Percentiles rank a stretch among this genome's conserved stretches.
Evolutionary conservation across 2,888 invertebrate genomes (phyloP).

Genomic region (Lasioglossum marginatum): DNA sequence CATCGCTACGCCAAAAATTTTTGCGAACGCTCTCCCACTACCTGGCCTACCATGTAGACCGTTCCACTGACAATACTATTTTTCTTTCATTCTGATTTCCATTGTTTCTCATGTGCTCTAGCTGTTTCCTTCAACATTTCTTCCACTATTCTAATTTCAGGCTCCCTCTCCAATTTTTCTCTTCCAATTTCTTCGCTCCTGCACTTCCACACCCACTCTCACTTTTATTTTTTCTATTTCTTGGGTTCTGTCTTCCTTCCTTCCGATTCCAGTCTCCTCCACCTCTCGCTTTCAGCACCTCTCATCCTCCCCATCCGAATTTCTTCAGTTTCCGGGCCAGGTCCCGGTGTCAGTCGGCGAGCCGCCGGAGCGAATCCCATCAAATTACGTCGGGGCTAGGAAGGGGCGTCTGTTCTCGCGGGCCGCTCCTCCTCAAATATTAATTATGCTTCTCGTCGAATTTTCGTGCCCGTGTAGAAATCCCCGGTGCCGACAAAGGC

Average conservation of each 20-base stretch:
- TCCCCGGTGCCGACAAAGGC: conserved; percentile 22
- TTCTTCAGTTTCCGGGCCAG: background rate
- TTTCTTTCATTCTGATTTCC: too few relatives aligned
- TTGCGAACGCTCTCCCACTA: background rate
- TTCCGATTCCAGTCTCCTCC: background rate
- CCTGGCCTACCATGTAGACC: too few relatives aligned
- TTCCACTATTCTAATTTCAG: too few relatives aligned
- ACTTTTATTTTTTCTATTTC: too few relatives aligned
- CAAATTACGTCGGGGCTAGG: conserved; percentile 10
- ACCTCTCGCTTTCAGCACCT: background rate
- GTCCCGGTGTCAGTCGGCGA: background rate
- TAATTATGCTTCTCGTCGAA: conserved; percentile 22
- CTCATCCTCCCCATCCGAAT: background rate
- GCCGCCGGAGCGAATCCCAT: background rate
- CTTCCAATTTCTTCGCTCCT: too few relatives aligned
- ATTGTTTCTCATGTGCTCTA: too few relatives aligned
- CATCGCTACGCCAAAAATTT: background rate
- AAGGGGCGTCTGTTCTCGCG: background rate
- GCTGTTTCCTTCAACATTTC: too few relatives aligned
- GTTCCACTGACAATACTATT: too few relatives aligned
- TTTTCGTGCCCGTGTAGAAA: conserved; percentile 8
- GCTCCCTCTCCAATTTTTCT: too few relatives aligned
- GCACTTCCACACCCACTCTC: too few relatives aligned
- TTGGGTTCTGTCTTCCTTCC: too few relatives aligned
- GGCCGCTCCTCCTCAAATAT: conserved; percentile 25